These are phyloP conservation scores for Rhinichthys osculus DNA, from an alignment of 2,797 vertebrate genomes.

Conservation along the genomic window DNA sequence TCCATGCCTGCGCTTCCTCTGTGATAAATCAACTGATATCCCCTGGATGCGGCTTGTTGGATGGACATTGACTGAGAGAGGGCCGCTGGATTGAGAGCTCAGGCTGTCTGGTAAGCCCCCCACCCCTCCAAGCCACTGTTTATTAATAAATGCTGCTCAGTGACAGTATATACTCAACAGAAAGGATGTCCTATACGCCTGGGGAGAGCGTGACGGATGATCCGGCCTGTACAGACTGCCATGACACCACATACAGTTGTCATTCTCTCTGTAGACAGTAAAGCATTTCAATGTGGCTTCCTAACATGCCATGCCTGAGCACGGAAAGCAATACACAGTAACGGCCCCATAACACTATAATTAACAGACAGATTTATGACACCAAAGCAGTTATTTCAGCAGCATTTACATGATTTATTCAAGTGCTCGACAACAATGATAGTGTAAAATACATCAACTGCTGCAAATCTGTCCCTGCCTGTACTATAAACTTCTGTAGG, in stretches of 20 bases:
- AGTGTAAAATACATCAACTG: constrained; percentile 24
- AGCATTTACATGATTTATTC: constrained; percentile 34
- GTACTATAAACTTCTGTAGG: constrained; percentile 8
- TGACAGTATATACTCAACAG: constrained; percentile 41
- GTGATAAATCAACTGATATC: constrained; percentile 9
- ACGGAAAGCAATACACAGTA: constrained; percentile 5
- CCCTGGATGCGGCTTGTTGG: background rate
- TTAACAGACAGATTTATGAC: constrained; percentile 47
- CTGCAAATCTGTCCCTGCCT: constrained; percentile 26
- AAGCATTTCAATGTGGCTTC: constrained; percentile 25
- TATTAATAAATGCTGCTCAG: constrained; percentile 50
- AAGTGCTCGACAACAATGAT: constrained; percentile 25
- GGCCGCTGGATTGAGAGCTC: background rate
- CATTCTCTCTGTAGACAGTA: constrained; percentile 30
- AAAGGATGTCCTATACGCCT: constrained; percentile 57
- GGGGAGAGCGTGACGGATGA: constrained; percentile 25
- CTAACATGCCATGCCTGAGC: constrained; percentile 21
- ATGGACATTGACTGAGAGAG: constrained; percentile 20
- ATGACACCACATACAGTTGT: constrained; percentile 19
- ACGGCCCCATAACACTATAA: constrained; percentile 27
- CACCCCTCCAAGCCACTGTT: constrained; percentile 20
- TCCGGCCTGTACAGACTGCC: background rate
- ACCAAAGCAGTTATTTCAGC: constrained; percentile 37
- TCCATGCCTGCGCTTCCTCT: background rate
- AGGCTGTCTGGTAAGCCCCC: background rate